Evolutionary conservation across 2,888 invertebrate species (phyloP), one percentile per base, ranked within the genome.

Genomic region (Tetragnatha montana): DNA sequence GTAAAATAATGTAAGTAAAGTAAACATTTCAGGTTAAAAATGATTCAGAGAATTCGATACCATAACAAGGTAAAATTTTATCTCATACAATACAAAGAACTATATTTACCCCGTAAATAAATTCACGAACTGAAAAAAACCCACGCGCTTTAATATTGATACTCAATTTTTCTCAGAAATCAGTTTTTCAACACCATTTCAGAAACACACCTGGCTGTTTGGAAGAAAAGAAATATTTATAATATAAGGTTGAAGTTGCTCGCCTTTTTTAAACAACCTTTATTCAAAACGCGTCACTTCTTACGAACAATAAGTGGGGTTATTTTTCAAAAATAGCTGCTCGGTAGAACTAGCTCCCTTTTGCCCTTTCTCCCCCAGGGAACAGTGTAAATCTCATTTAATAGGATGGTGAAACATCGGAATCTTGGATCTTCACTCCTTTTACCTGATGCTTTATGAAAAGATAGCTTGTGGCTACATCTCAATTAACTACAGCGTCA

Each of bases 321-420:
- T 60, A 78, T 78, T 78, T 78, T 78, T 60, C 19, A 22, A 14
- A 68, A n/a, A 47, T n/a, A 10, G 21, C 2, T 70, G 8, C 21
- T 70, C 69, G n/a, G 81, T 68, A 47, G n/a, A 14, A 47, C 49
- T 49, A n/a, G n/a, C n/a, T 10, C 49, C 47, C 49, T 71, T 81
- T 50, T 71, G 14, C n/a, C 78, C 0, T 47, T 60, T 8, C 8
- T 21, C 78, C 79, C 50, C 68, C 8, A 68, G 73, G 83, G 82
- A 47, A 68, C 14, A 71, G 68, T 73, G 73, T 83, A 83, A 88
- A 88, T 88, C 83, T 88, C 68, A 60, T 88, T 83, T 88, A 88
- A 88, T 83, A 83, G 88, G 70, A 49, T 78, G 73, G 51, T 76
- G 88, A 78, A 82, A 71, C 71, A 70, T 76, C 75, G 68, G 47